Evolutionary conservation across 2,888 invertebrate genomes (phyloP).

Genomic region (Arenicola marina): DNA sequence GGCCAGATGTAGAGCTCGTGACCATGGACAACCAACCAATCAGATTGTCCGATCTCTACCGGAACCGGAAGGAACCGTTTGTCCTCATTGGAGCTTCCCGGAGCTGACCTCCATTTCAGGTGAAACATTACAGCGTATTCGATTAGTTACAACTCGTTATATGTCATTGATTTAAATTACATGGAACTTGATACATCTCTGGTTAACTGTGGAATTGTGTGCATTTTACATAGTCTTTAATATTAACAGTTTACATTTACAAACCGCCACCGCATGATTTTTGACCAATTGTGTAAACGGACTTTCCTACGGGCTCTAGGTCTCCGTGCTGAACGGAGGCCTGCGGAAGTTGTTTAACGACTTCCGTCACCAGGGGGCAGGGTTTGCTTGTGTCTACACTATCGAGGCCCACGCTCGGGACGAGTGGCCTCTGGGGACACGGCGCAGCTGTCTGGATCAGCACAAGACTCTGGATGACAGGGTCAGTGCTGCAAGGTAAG

Average conservation of each 20-base stretch:
- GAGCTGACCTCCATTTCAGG: conserved; percentile 6
- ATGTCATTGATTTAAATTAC: no score
- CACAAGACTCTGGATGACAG: neutral
- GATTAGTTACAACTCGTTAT: no score
- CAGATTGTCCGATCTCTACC: neutral
- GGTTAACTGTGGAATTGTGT: no score
- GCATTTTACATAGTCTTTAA: no score
- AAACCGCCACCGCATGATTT: no score
- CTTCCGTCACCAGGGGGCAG: neutral
- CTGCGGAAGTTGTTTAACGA: neutral
- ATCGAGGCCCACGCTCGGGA: conserved; percentile 3
- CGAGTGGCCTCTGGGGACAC: neutral
- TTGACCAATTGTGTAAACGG: no score
- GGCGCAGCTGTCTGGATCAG: neutral
- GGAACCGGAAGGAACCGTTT: neutral
- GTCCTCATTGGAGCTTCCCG: neutral
- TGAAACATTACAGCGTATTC: no score
- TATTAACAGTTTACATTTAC: no score
- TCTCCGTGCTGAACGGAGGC: neutral
- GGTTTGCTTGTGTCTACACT: neutral
- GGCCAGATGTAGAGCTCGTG: neutral
- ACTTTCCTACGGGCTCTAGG: no score
- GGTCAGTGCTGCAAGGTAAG: neutral
- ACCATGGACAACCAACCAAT: neutral
- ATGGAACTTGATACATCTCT: no score